Evolutionary conservation across 2,113 vertebrate genomes (phyloP).

Genomic region (Takifugu bimaculatus): DNA sequence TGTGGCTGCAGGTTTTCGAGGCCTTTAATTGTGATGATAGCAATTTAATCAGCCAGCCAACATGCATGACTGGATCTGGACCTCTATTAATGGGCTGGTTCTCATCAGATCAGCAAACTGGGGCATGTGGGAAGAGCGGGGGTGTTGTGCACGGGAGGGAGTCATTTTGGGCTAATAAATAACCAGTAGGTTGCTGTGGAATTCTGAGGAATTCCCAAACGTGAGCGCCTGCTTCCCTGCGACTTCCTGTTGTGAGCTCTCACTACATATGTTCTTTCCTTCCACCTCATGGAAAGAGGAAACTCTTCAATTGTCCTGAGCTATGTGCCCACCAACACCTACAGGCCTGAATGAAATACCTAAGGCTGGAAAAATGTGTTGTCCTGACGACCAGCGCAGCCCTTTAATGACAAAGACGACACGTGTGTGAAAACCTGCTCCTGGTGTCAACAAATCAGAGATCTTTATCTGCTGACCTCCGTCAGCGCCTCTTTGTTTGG

Average conservation of each 20-base stretch:
- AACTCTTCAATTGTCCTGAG: slow-evolving; percentile 51
- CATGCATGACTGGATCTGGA: slow-evolving; percentile 50
- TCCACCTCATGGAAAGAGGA: slow-evolving; percentile 63
- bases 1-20: slow-evolving; percentile 46
- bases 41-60: slow-evolving; percentile 64
- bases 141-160: neutral
- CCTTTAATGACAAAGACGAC: slow-evolving; percentile 10
- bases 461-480: slow-evolving; percentile 11
- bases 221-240: slow-evolving; percentile 62
- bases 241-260: slow-evolving; percentile 71
- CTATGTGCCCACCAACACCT: slow-evolving; percentile 10
- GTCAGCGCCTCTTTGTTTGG: slow-evolving; percentile 22
- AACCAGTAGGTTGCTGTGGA: slow-evolving; percentile 21
- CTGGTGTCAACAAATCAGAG: slow-evolving; percentile 10
- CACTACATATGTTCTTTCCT: slow-evolving; percentile 39
- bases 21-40: slow-evolving; percentile 49
- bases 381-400: slow-evolving; percentile 5
- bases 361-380: slow-evolving; percentile 21
- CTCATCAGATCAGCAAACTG: slow-evolving; percentile 43
- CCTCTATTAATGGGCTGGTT: slow-evolving; percentile 31
- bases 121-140: slow-evolving; percentile 42
- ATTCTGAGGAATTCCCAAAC: slow-evolving; percentile 46
- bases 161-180: slow-evolving; percentile 59
- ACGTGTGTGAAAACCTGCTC: slow-evolving; percentile 18
- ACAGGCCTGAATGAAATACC: slow-evolving; percentile 41